Evolutionary conservation across 2,888 invertebrate genomes (phyloP).

Genomic region (Acanthacorydalis orientalis): DNA sequence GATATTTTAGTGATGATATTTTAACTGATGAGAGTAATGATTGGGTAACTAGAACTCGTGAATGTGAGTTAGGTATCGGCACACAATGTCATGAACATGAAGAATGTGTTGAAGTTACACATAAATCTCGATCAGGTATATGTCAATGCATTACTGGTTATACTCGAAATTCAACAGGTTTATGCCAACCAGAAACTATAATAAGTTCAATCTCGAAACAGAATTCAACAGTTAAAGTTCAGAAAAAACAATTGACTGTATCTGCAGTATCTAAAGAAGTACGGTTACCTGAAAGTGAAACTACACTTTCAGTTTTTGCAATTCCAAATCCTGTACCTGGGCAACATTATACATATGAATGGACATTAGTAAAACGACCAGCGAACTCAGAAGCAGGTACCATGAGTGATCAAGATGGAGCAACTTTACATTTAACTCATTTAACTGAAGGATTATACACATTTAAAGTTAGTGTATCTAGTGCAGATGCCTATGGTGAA

Average conservation of each 20-base stretch:
- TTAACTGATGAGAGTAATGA: not conserved
- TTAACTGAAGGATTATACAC: constrained; percentile 75
- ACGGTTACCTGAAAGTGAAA: constrained; percentile 70
- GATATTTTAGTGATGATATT: constrained; percentile 4
- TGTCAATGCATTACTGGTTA: constrained; percentile 57
- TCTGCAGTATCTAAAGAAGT: constrained; percentile 64
- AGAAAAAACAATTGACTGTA: constrained; percentile 51
- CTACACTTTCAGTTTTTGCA: constrained; percentile 65
- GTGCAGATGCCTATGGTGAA: constrained; percentile 58
- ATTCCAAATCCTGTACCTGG: constrained; percentile 53
- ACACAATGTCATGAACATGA: constrained; percentile 49
- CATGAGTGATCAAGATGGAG: constrained; percentile 69
- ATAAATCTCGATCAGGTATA: constrained; percentile 44
- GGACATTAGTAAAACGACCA: constrained; percentile 75
- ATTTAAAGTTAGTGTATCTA: constrained; percentile 62
- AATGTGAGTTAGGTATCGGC: constrained; percentile 41
- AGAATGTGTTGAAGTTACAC: constrained; percentile 39
- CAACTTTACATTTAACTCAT: constrained; percentile 66
- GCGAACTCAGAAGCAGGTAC: constrained; percentile 53
- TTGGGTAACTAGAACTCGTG: constrained; percentile 15
- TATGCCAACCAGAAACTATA: not conserved
- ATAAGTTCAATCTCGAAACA: constrained; percentile 9
- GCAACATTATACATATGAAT: constrained; percentile 71
- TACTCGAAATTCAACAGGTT: constrained; percentile 24
- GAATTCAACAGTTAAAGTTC: constrained; percentile 29